Conservation (phyloP, 2,797 vertebrate species). For the Rhabdophis nuchalis region DNA sequence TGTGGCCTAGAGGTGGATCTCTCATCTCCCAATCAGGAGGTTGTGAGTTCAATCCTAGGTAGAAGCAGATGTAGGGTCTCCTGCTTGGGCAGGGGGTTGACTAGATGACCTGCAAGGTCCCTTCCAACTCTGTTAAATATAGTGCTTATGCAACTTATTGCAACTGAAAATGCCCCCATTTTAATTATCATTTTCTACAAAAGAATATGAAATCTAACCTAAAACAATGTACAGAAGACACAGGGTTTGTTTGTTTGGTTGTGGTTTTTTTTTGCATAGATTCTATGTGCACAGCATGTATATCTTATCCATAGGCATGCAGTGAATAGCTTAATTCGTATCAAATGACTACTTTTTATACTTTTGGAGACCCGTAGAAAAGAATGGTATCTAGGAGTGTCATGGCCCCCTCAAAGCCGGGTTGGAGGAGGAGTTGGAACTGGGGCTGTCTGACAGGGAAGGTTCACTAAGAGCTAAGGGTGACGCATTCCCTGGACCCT, state of each 20-base stretch:
- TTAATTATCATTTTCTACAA: background rate
- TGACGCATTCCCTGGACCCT: too few relatives aligned
- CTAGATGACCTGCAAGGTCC: too few relatives aligned
- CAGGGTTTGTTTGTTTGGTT: too few relatives aligned
- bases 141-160: background rate
- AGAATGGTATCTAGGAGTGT: background rate
- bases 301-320: background rate
- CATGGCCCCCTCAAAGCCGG: too few relatives aligned
- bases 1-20: too few relatives aligned
- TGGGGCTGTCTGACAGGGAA: too few relatives aligned
- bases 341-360: background rate
- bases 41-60: too few relatives aligned
- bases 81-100: too few relatives aligned
- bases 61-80: too few relatives aligned
- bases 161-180: background rate
- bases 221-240: background rate
- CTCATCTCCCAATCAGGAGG: too few relatives aligned
- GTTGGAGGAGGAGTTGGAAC: too few relatives aligned
- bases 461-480: accelerated
- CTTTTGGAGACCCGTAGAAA: background rate
- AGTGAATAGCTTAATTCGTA: background rate
- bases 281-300: background rate
- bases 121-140: too few relatives aligned
- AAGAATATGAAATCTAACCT: background rate
- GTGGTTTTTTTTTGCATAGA: background rate